A percentile compares a stretch with the other conserved stretches of the same genome.
Conservation (phyloP, 2,113 vertebrate genomes). For the Rousettus leschenaultii region DNA sequence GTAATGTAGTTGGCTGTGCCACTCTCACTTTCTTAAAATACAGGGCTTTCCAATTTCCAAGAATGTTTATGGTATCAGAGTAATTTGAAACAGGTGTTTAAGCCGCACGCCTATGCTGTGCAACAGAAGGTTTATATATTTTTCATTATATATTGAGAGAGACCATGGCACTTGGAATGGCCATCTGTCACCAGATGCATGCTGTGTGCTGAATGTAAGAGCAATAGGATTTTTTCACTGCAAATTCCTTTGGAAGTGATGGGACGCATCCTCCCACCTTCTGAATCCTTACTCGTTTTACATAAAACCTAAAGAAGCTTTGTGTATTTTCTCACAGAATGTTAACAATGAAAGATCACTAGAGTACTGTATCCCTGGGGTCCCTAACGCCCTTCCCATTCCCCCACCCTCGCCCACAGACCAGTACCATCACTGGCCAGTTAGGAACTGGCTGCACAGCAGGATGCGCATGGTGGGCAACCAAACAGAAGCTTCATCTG, state of each 20-base stretch:
- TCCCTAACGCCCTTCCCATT: too few relatives aligned
- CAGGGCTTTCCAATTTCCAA: constrained; percentile 74
- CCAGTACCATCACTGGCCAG: too few relatives aligned
- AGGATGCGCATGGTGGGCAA: too few relatives aligned
- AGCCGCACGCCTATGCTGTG: constrained; percentile 69
- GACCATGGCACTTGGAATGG: constrained; percentile 69
- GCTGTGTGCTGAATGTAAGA: constrained; percentile 58
- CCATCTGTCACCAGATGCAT: constrained; percentile 78
- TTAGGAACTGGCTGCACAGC: too few relatives aligned
- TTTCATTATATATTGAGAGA: constrained; percentile 79
- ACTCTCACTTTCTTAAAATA: constrained; percentile 79
- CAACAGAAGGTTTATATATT: constrained; percentile 83
- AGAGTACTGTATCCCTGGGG: not conserved
- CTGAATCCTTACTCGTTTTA: not conserved
- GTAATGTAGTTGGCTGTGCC: constrained; percentile 70
- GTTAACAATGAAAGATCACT: not conserved
- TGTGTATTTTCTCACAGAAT: constrained; percentile 22
- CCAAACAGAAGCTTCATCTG: too few relatives aligned
- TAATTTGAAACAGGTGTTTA: constrained; percentile 85
- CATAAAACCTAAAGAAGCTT: not conserved
- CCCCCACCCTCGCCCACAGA: too few relatives aligned
- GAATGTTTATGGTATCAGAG: constrained; percentile 77
- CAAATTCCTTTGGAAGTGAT: constrained; percentile 24
- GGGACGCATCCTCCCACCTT: not conserved
- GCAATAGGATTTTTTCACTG: constrained; percentile 54